Evolutionary conservation across 92 coral and sea anemone species (phyloP), one percentile per base, ranked within the genome.

Genomic region (Blastomussa wellsi): DNA sequence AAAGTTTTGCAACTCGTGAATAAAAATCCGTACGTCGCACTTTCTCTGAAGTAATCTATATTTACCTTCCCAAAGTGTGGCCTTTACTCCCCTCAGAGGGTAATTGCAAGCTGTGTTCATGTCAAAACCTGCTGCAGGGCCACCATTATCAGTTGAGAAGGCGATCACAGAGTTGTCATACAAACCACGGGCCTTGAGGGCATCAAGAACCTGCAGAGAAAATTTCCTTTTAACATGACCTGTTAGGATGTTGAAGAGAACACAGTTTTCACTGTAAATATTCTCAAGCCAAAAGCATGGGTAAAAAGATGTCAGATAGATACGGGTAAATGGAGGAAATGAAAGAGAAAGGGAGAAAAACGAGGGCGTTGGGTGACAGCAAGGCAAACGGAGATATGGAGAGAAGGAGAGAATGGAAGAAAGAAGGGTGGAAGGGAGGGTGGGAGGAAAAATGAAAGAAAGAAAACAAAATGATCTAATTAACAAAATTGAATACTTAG

Each of bases 11-110:
- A n/a, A n/a, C n/a, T n/a, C n/a, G n/a, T n/a, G n/a, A n/a, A n/a
- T n/a, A n/a, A n/a, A n/a, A n/a, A n/a, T n/a, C n/a, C n/a, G n/a
- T n/a, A n/a, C n/a, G n/a, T n/a, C n/a, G n/a, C n/a, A n/a, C n/a
- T n/a, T n/a, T n/a, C n/a, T n/a, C n/a, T n/a, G n/a, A n/a, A n/a
- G n/a, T n/a, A n/a, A n/a, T n/a, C n/a, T n/a, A n/a, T 26, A 15
- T 77, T 47, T 24, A 92, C 98, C 98, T 94, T 94, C 98, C 98
- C 98, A 94, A 3, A 94, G 86, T 71, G 98, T 94, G 13, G 88
- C 88, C 75, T 94, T 94, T 17, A 94, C 95, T 0, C 98, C 98
- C 35, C 98, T 82, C 32, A 94, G 86, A 16, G 98, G 98, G 59
- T 77, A 94, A 72, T 94, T 94, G 88, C 98, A 87, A 49, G 98